Conservation (phyloP, 2,797 vertebrate genomes). For the Nyctalus aviator region DNA sequence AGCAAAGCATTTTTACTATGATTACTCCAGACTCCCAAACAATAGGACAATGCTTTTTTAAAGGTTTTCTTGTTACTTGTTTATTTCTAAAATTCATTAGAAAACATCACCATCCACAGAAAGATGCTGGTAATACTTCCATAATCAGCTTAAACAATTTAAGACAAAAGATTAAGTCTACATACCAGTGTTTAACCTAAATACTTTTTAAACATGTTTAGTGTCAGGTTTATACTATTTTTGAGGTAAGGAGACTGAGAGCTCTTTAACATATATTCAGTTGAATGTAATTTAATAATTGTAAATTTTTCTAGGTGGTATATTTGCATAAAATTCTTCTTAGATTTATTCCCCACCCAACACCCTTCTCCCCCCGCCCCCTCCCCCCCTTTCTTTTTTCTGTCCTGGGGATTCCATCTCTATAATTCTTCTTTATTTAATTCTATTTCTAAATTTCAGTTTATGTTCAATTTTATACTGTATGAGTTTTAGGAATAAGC, state of each 20-base stretch:
- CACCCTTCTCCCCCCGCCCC: too few species aligned
- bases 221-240: not conserved
- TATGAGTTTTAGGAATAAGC: not conserved
- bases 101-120: conserved; percentile 19
- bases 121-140: not conserved
- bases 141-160: conserved; percentile 51
- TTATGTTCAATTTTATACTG: not conserved
- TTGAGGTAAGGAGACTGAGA: too few species aligned
- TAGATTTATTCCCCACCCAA: too few species aligned
- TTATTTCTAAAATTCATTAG: conserved; percentile 64
- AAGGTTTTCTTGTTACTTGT: conserved; percentile 70
- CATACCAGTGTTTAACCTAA: not conserved
- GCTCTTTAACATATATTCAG: not conserved
- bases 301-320: not conserved
- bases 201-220: not conserved
- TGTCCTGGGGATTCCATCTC: not conserved
- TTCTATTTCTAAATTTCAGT: not conserved
- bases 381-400: not conserved
- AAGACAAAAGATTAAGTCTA: not conserved
- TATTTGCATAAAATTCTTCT: too few species aligned
- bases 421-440: not conserved
- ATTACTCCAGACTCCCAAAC: conserved; percentile 69
- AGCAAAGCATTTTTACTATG: conserved; percentile 72
- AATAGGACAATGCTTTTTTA: conserved; percentile 12
- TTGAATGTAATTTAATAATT: not conserved